Evolutionary conservation across 2,797 vertebrate species (phyloP).

Genomic region (Nannoperca australis): DNA sequence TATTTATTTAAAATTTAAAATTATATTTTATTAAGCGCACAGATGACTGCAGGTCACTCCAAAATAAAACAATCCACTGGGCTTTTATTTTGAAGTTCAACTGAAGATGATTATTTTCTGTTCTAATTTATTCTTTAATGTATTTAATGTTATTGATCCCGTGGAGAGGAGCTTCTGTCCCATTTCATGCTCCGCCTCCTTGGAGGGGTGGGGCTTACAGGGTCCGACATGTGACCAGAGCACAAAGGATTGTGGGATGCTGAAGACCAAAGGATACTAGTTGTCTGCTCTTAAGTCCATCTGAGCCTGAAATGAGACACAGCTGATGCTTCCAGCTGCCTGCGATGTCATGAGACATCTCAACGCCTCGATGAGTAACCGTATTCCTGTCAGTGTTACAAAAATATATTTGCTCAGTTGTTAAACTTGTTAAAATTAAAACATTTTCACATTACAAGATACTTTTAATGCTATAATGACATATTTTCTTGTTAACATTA

Average conservation of each 20-base stretch:
- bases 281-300: not conserved
- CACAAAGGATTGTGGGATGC: constrained; percentile 41
- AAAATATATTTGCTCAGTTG: not conserved
- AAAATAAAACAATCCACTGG: constrained; percentile 12
- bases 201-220: not conserved
- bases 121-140: constrained; percentile 10
- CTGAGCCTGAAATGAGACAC: constrained; percentile 27
- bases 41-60: constrained; percentile 3
- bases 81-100: constrained; percentile 45
- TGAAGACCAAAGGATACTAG: constrained; percentile 35
- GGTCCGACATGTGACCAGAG: not conserved
- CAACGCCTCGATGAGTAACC: constrained; percentile 22
- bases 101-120: not conserved
- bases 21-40: constrained; percentile 42
- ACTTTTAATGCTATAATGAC: not conserved
- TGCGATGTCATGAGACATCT: constrained; percentile 35
- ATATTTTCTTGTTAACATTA: not conserved
- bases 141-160: constrained; percentile 25
- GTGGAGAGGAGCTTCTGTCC: constrained; percentile 20
- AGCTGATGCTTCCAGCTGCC: constrained; percentile 47
- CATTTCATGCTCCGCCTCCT: constrained; percentile 18
- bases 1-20: constrained; percentile 37
- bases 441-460: not conserved
- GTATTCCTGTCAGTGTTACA: not conserved
- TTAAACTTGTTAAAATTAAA: not conserved